Evolutionary conservation across 2,888 invertebrate genomes (phyloP).

Genomic region (Odontomyia ornata): DNA sequence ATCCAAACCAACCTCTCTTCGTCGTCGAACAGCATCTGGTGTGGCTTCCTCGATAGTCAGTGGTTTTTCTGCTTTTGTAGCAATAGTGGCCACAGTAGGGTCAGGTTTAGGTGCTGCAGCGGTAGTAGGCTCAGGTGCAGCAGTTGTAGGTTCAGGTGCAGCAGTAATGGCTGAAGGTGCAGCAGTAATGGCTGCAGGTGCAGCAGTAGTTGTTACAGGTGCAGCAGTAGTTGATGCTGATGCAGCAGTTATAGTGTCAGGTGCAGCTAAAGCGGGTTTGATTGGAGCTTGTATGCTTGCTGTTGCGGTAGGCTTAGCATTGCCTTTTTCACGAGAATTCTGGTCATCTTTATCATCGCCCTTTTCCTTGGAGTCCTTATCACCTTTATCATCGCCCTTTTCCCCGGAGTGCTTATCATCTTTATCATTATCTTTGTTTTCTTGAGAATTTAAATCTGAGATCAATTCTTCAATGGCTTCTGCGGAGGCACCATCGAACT

Average conservation of each 20-base stretch:
- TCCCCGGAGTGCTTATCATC: background rate
- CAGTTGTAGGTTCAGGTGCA: background rate
- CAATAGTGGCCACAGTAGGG: background rate
- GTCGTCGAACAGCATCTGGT: background rate
- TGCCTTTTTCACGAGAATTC: background rate
- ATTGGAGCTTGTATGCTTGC: background rate
- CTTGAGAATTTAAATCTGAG: background rate
- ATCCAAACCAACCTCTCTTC: no score
- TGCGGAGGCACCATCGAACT: background rate
- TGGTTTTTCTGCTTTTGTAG: background rate
- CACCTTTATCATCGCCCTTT: background rate
- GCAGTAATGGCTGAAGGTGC: background rate
- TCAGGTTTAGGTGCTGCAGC: background rate
- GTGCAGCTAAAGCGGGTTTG: background rate
- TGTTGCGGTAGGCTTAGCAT: background rate
- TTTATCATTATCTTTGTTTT: background rate
- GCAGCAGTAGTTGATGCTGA: background rate
- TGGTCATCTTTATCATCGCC: background rate
- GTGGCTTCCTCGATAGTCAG: background rate
- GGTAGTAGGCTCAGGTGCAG: background rate
- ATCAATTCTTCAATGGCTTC: slow-evolving; percentile 10
- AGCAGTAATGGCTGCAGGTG: background rate
- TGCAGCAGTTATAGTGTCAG: background rate
- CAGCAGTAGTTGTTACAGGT: background rate
- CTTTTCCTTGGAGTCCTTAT: background rate